Evolutionary conservation across 2,113 vertebrate genomes (phyloP), one percentile per base, ranked within the genome.

Genomic region (Asarcornis scutulata): DNA sequence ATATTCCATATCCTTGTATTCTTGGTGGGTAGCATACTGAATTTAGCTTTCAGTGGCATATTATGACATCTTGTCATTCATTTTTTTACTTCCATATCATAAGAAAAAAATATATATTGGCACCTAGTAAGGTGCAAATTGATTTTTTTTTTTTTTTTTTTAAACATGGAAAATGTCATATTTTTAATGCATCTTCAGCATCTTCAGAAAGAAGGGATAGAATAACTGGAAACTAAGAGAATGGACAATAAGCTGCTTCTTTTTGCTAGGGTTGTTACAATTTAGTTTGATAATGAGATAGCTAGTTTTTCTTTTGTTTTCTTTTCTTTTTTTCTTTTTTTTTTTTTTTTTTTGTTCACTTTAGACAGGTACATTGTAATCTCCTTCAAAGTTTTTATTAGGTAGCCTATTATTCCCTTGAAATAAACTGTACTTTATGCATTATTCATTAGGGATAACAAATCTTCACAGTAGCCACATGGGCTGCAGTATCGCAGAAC

Each of bases 361-460:
- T 93, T n/a, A 74, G 71, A 15, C 38, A 78, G 74, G 88, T 92
- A 91, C 93, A 89, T 77, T 87, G 46, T 26, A 95, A 27, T 4
- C 5, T 11, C 1, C 17, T 87, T 89, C 76, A 93, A 88, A 80
- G 55, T 74, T 93, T 84, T 91, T 52, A 68, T 83, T 91, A 92
- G 25, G 26, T 25, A 82, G 29, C 15, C 72, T 78, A 36, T 92
- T 92, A 95, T 85, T 90, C 67, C 79, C 52, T 79, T 82, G 68
- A 89, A 95, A 84, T 60, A 91, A 95, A 80, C 67, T 46, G 73
- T 26, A 34, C 34, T 63, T 8, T 58, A 36, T 95, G 67, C 11
- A 95, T 95, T 95, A 91, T 96, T 95, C 89, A 92, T 85, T 42
- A 91, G 18, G 36, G 48, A 55, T 6, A 64, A 15, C 66, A 95